A percentile compares a stretch with the other conserved stretches of the same genome.
Conservation (phyloP, 2,888 invertebrate genomes). For the Chaetogeoica ovagalla region DNA sequence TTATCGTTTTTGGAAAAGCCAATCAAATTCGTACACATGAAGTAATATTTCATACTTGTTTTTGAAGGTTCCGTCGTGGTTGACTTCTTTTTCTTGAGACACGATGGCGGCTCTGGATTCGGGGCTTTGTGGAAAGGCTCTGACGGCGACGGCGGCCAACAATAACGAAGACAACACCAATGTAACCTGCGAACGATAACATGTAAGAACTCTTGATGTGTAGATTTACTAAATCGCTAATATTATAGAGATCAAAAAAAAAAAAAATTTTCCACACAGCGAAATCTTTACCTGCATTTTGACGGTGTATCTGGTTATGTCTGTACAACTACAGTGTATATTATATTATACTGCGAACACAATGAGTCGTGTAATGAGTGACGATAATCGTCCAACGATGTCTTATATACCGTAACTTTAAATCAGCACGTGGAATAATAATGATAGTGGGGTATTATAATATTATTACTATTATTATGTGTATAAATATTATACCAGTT, state of each 20-base stretch:
- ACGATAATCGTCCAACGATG: neutral
- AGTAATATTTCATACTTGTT: slow-evolving; percentile 53
- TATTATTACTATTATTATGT: neutral
- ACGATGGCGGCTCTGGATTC: slow-evolving; percentile 55
- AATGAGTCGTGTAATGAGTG: neutral
- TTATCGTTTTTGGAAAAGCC: no score
- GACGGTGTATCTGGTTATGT: neutral
- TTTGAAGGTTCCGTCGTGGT: slow-evolving; percentile 56
- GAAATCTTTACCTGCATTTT: slow-evolving; percentile 29
- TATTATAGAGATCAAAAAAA: no score
- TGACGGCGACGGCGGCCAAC: slow-evolving; percentile 57
- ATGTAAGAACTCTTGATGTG: no score
- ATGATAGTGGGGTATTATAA: slow-evolving; percentile 6
- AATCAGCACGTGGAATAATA: neutral
- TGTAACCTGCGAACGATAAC: slow-evolving; percentile 11
- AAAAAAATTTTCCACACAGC: no score
- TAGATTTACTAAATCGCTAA: no score
- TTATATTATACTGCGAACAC: neutral
- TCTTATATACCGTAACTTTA: slow-evolving; percentile 6
- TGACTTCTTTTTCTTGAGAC: slow-evolving; percentile 55
- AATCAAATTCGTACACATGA: no score
- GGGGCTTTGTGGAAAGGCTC: slow-evolving; percentile 57
- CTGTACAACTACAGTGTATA: no score
- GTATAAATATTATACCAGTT: slow-evolving; percentile 4
- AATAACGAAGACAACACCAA: slow-evolving; percentile 28